phyloP scores from a whole-genome alignment of 2,113 vertebrate species.

The Pomatorhinus ruficollis region DNA sequence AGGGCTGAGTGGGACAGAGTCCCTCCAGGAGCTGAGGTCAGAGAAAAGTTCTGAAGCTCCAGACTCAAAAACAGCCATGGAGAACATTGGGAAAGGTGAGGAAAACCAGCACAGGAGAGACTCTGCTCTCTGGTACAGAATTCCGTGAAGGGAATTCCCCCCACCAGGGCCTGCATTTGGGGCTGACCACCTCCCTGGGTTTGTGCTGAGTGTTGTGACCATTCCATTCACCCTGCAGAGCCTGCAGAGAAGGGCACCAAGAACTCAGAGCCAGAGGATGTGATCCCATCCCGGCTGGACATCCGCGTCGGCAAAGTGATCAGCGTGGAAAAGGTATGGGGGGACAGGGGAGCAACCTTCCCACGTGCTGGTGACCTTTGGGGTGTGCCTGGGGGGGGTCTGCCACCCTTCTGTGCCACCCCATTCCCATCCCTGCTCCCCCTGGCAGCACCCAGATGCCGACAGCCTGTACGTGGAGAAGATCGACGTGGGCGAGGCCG shows the following conservation, averaged over 20 bases:
- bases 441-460: constrained; percentile 89
- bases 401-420: not conserved
- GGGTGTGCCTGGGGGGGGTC: rapidly evolving
- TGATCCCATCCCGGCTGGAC: constrained; percentile 89
- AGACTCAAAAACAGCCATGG: not conserved
- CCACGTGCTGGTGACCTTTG: rapidly evolving
- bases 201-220: not conserved
- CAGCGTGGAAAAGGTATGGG: constrained; percentile 86
- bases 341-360: not conserved
- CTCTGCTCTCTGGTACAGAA: not conserved
- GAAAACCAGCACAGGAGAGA: not conserved
- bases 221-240: constrained; percentile 69
- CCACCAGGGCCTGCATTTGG: not conserved
- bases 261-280: constrained; percentile 76
- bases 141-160: not conserved
- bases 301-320: constrained; percentile 92
- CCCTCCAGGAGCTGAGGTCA: not conserved
- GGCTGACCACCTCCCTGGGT: not conserved
- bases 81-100: not conserved
- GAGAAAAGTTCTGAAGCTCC: not conserved
- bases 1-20: not conserved
- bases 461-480: constrained; percentile 93
- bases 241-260: constrained; percentile 73
- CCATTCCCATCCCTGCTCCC: not conserved
- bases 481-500: constrained; percentile 89